A percentile compares a stretch with the other conserved stretches of the same genome.
Evolutionary conservation across 2,888 invertebrate genomes (phyloP).

Genomic region (Aelia acuminata): DNA sequence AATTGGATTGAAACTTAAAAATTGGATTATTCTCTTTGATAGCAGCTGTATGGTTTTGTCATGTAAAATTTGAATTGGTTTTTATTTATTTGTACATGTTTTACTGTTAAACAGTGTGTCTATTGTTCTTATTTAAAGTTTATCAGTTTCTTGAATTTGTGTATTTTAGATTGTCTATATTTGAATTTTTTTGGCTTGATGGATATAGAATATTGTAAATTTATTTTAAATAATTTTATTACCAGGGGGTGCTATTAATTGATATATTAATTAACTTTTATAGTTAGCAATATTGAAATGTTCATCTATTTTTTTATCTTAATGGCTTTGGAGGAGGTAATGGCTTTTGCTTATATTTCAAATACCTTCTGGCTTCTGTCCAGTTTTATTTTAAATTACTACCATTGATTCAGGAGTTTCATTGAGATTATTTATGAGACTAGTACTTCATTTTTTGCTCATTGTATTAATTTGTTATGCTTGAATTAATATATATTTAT

Average conservation of each 20-base stretch:
- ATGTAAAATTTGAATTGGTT: too few species aligned
- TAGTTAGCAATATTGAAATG: not conserved
- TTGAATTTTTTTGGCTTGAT: not conserved
- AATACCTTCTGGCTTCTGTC: not conserved
- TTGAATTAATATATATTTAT: too few species aligned
- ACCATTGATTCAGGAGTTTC: not conserved
- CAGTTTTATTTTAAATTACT: constrained; percentile 17
- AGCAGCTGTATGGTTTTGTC: too few species aligned
- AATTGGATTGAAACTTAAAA: too few species aligned
- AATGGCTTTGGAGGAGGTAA: not conserved
- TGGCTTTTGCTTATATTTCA: not conserved
- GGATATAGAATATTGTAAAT: too few species aligned
- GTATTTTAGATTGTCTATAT: not conserved
- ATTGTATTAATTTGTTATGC: not conserved
- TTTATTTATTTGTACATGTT: too few species aligned
- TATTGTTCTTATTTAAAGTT: too few species aligned
- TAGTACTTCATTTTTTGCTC: not conserved
- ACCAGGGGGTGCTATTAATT: not conserved
- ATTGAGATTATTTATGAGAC: not conserved
- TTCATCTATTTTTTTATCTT: not conserved
- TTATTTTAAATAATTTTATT: not conserved
- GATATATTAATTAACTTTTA: not conserved
- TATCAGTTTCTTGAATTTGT: not conserved
- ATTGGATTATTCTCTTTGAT: too few species aligned
- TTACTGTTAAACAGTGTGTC: not conserved